phyloP scores from a whole-genome alignment of 1,140 invertebrate genomes.

The Lasioglossum albipes region DNA sequence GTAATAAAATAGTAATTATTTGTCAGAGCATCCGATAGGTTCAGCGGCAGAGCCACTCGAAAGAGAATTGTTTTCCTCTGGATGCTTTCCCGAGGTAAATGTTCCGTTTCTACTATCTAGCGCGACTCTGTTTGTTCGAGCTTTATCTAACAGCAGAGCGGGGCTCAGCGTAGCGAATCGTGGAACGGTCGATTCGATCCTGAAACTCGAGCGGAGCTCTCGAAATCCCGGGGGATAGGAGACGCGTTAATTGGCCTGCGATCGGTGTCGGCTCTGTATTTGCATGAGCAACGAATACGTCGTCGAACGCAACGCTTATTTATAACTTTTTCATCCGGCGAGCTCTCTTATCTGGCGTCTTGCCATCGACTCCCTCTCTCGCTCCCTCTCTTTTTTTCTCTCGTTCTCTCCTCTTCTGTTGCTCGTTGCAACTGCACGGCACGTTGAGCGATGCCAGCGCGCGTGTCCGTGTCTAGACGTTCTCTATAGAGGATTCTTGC shows the following conservation, averaged over 20 bases:
- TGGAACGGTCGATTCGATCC: slow-evolving; percentile 3
- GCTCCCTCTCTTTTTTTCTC: slow-evolving; percentile 1
- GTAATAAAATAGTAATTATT: too few species aligned
- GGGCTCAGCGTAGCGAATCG: background rate
- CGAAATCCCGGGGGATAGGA: background rate
- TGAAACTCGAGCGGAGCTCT: background rate
- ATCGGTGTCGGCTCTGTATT: slow-evolving; percentile 39
- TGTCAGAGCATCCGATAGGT: too few species aligned
- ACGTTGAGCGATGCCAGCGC: slow-evolving; percentile 33
- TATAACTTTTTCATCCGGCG: slow-evolving; percentile 57
- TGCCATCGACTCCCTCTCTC: slow-evolving; percentile 33
- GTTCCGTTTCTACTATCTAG: background rate
- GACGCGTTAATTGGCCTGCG: slow-evolving; percentile 24
- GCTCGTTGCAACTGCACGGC: slow-evolving; percentile 34
- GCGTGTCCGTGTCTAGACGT: background rate
- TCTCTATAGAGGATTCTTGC: too few species aligned
- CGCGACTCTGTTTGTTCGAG: too few species aligned
- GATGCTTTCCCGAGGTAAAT: too few species aligned
- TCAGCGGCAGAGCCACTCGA: too few species aligned
- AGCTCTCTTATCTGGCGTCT: slow-evolving; percentile 52
- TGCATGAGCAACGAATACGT: slow-evolving; percentile 47
- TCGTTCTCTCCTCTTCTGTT: background rate
- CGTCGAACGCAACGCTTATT: slow-evolving; percentile 53
- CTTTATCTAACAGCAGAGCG: too few species aligned
- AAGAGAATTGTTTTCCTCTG: too few species aligned